Percentiles rank a stretch among this genome's conserved stretches.
phyloP scores from a whole-genome alignment of 2,797 vertebrate species.

The Etheostoma perlongum region DNA sequence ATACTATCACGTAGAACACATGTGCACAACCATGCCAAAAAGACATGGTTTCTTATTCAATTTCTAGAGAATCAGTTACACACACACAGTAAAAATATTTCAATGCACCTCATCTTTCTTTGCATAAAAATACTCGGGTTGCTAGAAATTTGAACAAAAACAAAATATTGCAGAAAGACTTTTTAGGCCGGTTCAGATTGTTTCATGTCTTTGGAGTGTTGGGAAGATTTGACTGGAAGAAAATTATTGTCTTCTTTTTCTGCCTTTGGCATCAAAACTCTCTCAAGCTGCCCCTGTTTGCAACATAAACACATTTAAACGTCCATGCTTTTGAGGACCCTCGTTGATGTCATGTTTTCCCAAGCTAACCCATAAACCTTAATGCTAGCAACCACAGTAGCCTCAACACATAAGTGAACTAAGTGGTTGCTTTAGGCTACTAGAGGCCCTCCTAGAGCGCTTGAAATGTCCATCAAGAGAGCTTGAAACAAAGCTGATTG shows the following conservation, averaged over 20 bases:
- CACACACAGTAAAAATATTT: constrained; percentile 10
- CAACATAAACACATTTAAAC: neutral
- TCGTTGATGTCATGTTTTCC: neutral
- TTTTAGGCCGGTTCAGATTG: neutral
- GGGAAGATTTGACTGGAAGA: neutral
- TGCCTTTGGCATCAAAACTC: neutral
- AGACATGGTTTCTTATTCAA: constrained; percentile 6
- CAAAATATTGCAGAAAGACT: neutral
- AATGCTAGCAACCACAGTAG: neutral
- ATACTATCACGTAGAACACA: constrained; percentile 10
- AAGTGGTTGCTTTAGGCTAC: too few relatives aligned
- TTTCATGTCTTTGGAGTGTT: constrained; percentile 5
- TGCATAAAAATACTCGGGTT: neutral
- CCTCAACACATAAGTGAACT: too few relatives aligned
- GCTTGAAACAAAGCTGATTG: too few relatives aligned
- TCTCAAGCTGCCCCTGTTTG: neutral
- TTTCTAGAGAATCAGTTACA: constrained; percentile 9
- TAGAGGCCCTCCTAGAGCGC: too few relatives aligned
- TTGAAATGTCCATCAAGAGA: too few relatives aligned
- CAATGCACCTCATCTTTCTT: neutral
- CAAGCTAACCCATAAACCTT: neutral
- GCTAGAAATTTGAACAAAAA: neutral
- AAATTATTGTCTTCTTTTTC: constrained; percentile 8
- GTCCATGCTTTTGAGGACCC: constrained; percentile 1
- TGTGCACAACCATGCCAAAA: constrained; percentile 11